Evolutionary conservation across 2,113 vertebrate genomes (phyloP), one percentile per base, ranked within the genome.

Genomic region (Illadopsis cleaveri): DNA sequence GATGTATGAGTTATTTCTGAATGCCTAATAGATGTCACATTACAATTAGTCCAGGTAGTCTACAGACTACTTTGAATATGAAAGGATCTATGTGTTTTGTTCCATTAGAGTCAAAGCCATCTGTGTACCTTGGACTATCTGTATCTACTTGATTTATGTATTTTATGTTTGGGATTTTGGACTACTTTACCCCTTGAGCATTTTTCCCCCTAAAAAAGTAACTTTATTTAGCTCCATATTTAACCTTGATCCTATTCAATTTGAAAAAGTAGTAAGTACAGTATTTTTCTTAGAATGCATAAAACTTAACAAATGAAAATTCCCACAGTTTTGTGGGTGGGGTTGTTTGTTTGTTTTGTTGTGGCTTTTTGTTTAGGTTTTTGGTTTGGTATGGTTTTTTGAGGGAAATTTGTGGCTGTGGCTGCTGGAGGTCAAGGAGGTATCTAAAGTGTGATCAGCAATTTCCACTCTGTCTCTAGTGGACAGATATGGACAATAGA

Each of bases 261-360:
- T 86, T 79, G n/a, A 31, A 95, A 92, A 86, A 94, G 33, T 69
- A 81, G 10, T 56, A 56, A 58, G n/a, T 78, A 53, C 56, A 91
- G 4, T 4, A 11, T 61, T 91, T 66, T 78, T 78, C 53, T 62
- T 78, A 40, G 30, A 66, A 71, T 38, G 8, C 82, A 24, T 53
- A 86, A 79, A 89, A 90, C 64, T 79, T 72, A 79, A 79, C 6
- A 56, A 51, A 65, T 86, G 25, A 70, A 93, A 97, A 90, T 83
- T 37, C 48, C 47, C 40, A 20, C 68, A 69, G 66, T 25, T 82
- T 54, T 76, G n/a, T 47, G 17, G 17, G 12, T 35, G 7, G 16
- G 16, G 9, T 28, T 27, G 8, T 51, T 82, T 47, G 12, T 24
- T 57, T 57, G 6, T 30, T 68, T 89, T 40, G 24, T 21, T 19